Evolutionary conservation across 2,888 invertebrate species (phyloP).

Genomic region (Mimas tiliae): DNA sequence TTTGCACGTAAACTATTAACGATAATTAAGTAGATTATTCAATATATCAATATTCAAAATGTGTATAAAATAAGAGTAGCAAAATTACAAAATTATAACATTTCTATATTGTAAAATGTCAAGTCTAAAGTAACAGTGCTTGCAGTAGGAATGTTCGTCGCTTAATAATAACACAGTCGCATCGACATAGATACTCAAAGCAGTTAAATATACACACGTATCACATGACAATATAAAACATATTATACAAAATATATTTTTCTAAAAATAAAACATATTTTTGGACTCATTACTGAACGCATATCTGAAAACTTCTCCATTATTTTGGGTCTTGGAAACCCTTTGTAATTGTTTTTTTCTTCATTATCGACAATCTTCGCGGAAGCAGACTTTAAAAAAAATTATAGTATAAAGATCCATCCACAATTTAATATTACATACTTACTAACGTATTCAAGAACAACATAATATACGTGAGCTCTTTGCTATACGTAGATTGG

Average conservation of each 20-base stretch:
- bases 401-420: no score
- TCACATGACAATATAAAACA: background rate
- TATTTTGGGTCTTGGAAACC: background rate
- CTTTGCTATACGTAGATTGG: no score
- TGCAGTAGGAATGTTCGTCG: conserved; percentile 30
- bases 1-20: background rate
- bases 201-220: background rate
- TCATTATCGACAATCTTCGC: background rate
- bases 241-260: conserved; percentile 6
- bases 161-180: conserved; percentile 27
- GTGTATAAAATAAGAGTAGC: conserved; percentile 12
- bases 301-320: background rate
- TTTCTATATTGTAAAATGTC: background rate
- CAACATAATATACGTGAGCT: no score
- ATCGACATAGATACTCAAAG: background rate
- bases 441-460: no score
- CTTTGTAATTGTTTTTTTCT: background rate
- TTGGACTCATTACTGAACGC: background rate
- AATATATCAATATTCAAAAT: background rate
- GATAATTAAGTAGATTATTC: no score
- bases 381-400: no score
- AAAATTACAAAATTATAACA: conserved; percentile 15
- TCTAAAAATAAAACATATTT: background rate
- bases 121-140: conserved; percentile 18
- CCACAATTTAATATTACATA: no score